Evolutionary conservation across 2,888 invertebrate species (phyloP), one percentile per base, ranked within the genome.

Genomic region (Xestoiulus laeticollis): DNA sequence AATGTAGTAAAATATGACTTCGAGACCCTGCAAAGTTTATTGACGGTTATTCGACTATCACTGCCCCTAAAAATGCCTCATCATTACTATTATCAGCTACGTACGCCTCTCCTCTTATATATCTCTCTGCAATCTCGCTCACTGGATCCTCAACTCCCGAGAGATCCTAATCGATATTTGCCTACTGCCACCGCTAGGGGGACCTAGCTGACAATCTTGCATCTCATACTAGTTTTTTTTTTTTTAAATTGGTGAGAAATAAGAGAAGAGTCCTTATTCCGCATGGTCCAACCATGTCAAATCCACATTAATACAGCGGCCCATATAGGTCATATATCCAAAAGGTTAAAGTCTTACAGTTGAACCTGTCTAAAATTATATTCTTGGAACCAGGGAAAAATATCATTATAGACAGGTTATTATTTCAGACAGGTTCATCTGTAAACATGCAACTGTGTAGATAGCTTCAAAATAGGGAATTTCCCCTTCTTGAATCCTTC

Each of bases 11-110:
- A 78, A 78, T 78, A 78, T 78, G 78, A 78, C 78, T 78, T 26
- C 78, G 78, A 78, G 78, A 78, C 78, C 78, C 78, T 78, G 78
- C 78, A 78, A 78, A 78, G 78, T 78, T 78, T 78, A 78, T 78
- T 78, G 78, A 78, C 78, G 78, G 78, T 78, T 78, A 78, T 78
- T 78, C 78, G 78, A 26, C 78, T 78, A 78, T 78, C 78, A 78
- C 78, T 78, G 78, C 78, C 78, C 78, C 78, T 78, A 78, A 78
- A 78, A 78, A 78, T 78, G 78, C 78, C 78, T 78, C 78, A 78
- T 78, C 78, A 78, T 78, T 78, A 78, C 78, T 78, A 78, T 78
- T 78, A 78, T 78, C 78, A 78, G 78, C 78, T 78, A 78, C 78
- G 78, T 26, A 78, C 78, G 78, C 78, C 78, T 78, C 78, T 78